A percentile compares a stretch with the other conserved stretches of the same genome.
Evolutionary conservation across 2,113 vertebrate species (phyloP).

Genomic region (Lamprologus speciosus): DNA sequence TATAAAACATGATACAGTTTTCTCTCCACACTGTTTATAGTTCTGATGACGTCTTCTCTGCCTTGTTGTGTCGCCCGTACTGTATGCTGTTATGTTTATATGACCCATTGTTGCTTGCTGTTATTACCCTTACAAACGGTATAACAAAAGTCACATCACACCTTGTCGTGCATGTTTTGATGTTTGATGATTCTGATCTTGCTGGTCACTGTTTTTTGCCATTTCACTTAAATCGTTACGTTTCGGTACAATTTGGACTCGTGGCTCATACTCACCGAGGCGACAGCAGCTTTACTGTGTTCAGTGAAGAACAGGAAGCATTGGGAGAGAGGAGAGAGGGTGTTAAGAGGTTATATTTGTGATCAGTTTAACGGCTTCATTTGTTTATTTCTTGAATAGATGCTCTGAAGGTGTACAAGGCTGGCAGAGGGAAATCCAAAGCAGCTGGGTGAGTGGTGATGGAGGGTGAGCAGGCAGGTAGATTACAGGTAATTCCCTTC

Average conservation of each 20-base stretch:
- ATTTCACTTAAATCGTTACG: not conserved
- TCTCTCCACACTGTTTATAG: not conserved
- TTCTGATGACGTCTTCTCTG: not conserved
- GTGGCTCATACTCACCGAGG: not conserved
- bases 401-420: not conserved
- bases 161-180: not conserved
- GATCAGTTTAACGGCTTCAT: not conserved
- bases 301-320: not conserved
- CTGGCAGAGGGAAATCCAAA: not conserved
- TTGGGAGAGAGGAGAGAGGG: not conserved
- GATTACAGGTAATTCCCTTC: not conserved
- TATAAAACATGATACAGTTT: not conserved
- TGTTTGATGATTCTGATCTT: not conserved
- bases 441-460: not conserved
- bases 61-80: rapidly evolving
- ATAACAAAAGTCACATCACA: not conserved
- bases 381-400: not conserved
- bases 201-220: not conserved
- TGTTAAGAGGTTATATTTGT: not conserved
- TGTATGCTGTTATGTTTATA: not conserved
- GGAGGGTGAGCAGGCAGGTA: not conserved
- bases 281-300: not conserved
- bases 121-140: not conserved
- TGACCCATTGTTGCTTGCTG: not conserved
- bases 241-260: not conserved